phyloP scores from a whole-genome alignment of 2,888 invertebrate species.

The Hypselothyrea guttata region DNA sequence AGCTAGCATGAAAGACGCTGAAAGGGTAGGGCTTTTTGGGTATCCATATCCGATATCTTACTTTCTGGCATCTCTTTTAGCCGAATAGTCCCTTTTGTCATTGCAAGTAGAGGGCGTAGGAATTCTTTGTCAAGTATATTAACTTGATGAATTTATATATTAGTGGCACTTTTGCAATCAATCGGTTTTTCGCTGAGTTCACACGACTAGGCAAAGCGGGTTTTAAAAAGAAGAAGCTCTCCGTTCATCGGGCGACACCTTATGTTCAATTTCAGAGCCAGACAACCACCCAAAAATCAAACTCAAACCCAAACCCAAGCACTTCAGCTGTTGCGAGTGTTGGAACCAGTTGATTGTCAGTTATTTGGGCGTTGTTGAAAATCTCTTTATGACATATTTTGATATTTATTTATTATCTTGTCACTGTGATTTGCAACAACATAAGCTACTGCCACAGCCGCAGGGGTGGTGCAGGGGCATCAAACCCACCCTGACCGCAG shows the following conservation, averaged over 20 bases:
- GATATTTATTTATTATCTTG: conserved; percentile 81
- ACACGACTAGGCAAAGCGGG: conserved; percentile 19
- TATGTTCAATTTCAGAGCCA: conserved; percentile 42
- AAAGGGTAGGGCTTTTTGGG: too few species aligned
- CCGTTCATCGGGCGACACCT: conserved; percentile 15
- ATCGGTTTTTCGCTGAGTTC: conserved; percentile 12
- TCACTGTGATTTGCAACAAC: conserved; percentile 70
- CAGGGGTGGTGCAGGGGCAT: not conserved
- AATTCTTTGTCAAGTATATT: too few species aligned
- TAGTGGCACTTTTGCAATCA: not conserved
- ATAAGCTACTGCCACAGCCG: conserved; percentile 63
- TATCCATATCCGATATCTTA: too few species aligned
- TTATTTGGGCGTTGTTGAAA: conserved; percentile 34
- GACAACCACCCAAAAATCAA: conserved; percentile 2
- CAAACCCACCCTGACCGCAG: conserved; percentile 49
- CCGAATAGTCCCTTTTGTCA: too few species aligned
- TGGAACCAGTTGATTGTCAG: conserved; percentile 38
- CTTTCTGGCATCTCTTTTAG: too few species aligned
- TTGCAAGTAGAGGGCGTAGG: too few species aligned
- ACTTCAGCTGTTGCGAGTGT: conserved; percentile 18
- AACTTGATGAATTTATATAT: too few species aligned
- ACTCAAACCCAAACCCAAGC: not conserved
- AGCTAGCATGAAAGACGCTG: too few species aligned
- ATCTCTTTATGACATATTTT: conserved; percentile 80
- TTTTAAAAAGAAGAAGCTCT: conserved; percentile 5